Evolutionary conservation across 2,888 invertebrate species (phyloP).

Genomic region (Lysandra bellargus): DNA sequence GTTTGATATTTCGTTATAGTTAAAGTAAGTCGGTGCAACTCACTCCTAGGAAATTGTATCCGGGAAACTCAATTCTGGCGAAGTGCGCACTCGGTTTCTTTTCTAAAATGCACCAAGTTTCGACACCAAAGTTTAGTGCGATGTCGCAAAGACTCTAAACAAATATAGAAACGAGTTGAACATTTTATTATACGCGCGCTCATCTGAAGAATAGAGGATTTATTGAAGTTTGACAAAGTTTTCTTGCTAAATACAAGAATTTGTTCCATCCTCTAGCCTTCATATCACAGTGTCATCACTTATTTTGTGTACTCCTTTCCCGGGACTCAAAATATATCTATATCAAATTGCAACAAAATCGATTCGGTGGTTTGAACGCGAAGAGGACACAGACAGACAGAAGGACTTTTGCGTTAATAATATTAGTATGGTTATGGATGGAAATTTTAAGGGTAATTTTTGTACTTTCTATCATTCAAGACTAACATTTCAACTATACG

Average conservation of each 20-base stretch:
- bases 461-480: not conserved
- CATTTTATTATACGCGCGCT: slow-evolving; percentile 21
- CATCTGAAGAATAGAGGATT: not conserved
- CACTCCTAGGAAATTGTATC: slow-evolving; percentile 51
- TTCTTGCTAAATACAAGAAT: not conserved
- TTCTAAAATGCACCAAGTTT: slow-evolving; percentile 57
- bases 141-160: slow-evolving; percentile 50
- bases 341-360: too few relatives aligned
- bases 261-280: too few relatives aligned
- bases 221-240: not conserved
- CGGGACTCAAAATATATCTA: too few relatives aligned
- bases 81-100: slow-evolving; percentile 57
- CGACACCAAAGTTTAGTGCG: slow-evolving; percentile 50
- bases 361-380: too few relatives aligned
- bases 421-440: too few relatives aligned
- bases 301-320: not conserved
- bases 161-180: slow-evolving; percentile 41
- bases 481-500: too few relatives aligned
- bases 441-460: too few relatives aligned
- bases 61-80: slow-evolving; percentile 58
- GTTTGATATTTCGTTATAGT: too few relatives aligned
- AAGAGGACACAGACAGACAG: too few relatives aligned
- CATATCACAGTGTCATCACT: not conserved
- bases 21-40: too few relatives aligned
- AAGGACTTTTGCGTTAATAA: too few relatives aligned